phyloP scores from a whole-genome alignment of 2,888 invertebrate species.

The Tubiluchus corallicola region DNA sequence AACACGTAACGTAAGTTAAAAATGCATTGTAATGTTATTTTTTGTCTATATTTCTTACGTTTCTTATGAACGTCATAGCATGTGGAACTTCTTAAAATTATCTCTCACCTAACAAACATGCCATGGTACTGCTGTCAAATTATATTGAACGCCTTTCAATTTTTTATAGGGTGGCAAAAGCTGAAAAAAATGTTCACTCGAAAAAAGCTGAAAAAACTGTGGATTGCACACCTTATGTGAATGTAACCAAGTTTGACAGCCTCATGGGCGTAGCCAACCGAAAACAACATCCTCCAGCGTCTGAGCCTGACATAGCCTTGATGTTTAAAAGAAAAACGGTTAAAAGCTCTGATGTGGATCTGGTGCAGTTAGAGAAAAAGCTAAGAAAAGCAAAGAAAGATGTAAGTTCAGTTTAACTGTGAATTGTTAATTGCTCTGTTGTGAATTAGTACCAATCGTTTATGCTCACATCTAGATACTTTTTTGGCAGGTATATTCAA shows the following conservation, averaged over 20 bases:
- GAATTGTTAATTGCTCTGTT: too few relatives aligned
- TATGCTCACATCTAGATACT: too few relatives aligned
- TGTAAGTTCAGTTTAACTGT: not conserved
- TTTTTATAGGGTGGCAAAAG: constrained; percentile 1
- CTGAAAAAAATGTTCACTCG: not conserved
- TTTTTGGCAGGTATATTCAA: too few relatives aligned
- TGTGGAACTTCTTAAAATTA: too few relatives aligned
- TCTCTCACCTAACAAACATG: too few relatives aligned
- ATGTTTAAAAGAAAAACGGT: not conserved
- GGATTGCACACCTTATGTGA: not conserved
- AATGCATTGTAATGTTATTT: too few relatives aligned
- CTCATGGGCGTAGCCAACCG: constrained; percentile 1
- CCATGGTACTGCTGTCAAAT: too few relatives aligned
- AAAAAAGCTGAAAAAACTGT: not conserved
- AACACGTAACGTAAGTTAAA: too few relatives aligned
- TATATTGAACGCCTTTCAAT: too few relatives aligned
- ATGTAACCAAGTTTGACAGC: not conserved
- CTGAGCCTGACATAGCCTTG: not conserved
- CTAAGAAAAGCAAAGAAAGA: not conserved
- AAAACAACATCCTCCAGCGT: not conserved
- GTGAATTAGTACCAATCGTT: too few relatives aligned
- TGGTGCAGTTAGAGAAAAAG: not conserved
- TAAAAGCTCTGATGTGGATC: not conserved
- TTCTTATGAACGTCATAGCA: too few relatives aligned
- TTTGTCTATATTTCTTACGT: too few relatives aligned